phyloP scores from a whole-genome alignment of 2,888 invertebrate species.

The Luperina testacea region DNA sequence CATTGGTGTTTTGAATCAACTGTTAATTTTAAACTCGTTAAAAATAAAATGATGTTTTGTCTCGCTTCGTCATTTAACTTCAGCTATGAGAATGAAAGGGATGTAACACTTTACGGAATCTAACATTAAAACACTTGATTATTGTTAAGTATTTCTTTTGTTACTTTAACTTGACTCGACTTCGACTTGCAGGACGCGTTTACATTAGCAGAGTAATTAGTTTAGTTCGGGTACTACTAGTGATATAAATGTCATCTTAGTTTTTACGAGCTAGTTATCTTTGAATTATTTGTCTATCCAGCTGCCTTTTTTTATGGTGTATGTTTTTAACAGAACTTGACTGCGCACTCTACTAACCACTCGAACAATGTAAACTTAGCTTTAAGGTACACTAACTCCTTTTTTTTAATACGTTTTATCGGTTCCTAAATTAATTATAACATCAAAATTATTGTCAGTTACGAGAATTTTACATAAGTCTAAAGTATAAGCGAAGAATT shows the following conservation, averaged over 20 bases:
- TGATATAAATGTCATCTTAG: neutral
- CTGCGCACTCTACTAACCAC: slow-evolving; percentile 17
- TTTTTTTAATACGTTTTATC: slow-evolving; percentile 9
- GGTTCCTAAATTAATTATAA: slow-evolving; percentile 8
- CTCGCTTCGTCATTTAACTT: slow-evolving; percentile 21
- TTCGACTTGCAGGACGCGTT: slow-evolving; percentile 24
- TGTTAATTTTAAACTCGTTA: neutral
- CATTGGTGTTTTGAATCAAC: slow-evolving; percentile 29
- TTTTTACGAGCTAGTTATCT: neutral
- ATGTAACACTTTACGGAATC: neutral
- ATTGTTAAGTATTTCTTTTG: slow-evolving; percentile 55
- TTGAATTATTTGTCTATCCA: neutral
- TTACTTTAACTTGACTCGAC: slow-evolving; percentile 39
- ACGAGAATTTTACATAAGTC: slow-evolving; percentile 16
- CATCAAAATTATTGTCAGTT: slow-evolving; percentile 15
- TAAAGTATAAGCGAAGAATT: slow-evolving; percentile 61
- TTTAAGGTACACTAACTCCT: neutral
- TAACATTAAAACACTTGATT: slow-evolving; percentile 53
- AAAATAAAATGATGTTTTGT: slow-evolving; percentile 18
- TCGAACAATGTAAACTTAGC: slow-evolving; percentile 41
- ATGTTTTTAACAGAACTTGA: slow-evolving; percentile 15
- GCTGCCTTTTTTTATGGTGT: neutral
- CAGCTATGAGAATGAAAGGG: slow-evolving; percentile 1
- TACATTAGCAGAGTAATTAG: slow-evolving; percentile 29
- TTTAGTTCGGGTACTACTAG: slow-evolving; percentile 22